Evolutionary conservation across 2,888 invertebrate genomes (phyloP).

Genomic region (Villa cingulata): DNA sequence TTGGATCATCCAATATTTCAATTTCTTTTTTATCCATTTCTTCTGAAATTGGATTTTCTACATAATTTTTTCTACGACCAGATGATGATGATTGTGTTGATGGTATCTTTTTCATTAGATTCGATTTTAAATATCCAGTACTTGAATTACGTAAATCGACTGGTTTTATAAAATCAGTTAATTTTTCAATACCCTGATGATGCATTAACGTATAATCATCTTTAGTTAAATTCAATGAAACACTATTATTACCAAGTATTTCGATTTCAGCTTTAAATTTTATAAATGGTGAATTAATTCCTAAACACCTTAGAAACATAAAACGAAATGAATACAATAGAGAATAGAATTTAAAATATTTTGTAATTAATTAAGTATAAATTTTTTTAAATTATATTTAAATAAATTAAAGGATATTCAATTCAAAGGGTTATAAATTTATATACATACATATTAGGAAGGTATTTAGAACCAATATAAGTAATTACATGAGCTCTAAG

Average conservation of each 20-base stretch:
- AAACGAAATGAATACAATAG: background rate
- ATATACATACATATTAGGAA: too few species aligned
- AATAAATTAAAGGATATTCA: too few species aligned
- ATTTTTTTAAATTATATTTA: too few species aligned
- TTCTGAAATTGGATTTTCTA: slow-evolving; percentile 30
- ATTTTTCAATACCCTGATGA: slow-evolving; percentile 30
- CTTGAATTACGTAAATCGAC: slow-evolving; percentile 31
- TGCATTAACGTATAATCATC: slow-evolving; percentile 35
- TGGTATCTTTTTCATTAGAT: slow-evolving; percentile 29
- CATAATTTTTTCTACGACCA: slow-evolving; percentile 16
- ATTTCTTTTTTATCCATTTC: slow-evolving; percentile 35
- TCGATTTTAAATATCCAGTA: slow-evolving; percentile 31
- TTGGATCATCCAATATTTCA: slow-evolving; percentile 28
- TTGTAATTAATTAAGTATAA: too few species aligned
- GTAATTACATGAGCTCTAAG: too few species aligned
- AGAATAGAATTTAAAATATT: too few species aligned
- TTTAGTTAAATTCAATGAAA: slow-evolving; percentile 33
- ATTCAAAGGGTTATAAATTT: too few species aligned
- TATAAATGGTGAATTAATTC: slow-evolving; percentile 34
- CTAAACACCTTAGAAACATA: slow-evolving; percentile 27
- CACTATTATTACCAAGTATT: slow-evolving; percentile 31
- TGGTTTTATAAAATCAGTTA: slow-evolving; percentile 34
- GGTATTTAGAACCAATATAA: too few species aligned
- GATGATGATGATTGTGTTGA: slow-evolving; percentile 12
- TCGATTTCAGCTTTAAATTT: slow-evolving; percentile 32